Evolutionary conservation across 2,888 invertebrate genomes (phyloP).

Genomic region (Reticulitermes lucifugus): DNA sequence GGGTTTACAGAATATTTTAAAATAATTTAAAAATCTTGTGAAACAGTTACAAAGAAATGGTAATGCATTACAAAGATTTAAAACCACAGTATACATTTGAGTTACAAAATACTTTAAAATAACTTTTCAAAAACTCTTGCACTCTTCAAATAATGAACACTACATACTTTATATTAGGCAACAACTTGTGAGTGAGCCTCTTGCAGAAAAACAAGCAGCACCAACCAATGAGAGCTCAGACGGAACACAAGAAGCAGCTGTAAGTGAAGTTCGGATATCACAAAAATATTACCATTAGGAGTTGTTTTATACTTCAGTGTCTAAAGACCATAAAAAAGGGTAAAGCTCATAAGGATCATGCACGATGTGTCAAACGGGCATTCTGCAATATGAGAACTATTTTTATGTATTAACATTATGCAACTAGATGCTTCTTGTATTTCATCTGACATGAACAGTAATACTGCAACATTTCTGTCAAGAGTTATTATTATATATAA

Average conservation of each 20-base stretch:
- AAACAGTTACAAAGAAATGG: too few species aligned
- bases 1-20: neutral
- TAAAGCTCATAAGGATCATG: neutral
- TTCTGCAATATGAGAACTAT: neutral
- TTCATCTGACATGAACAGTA: neutral
- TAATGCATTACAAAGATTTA: neutral
- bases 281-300: neutral
- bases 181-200: neutral
- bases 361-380: neutral
- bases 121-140: neutral
- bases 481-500: neutral
- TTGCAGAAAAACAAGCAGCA: neutral
- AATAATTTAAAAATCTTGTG: neutral
- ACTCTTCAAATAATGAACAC: neutral
- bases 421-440: neutral
- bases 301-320: neutral
- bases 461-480: neutral
- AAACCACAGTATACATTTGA: neutral
- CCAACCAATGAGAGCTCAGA: neutral
- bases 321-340: neutral
- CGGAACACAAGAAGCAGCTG: neutral
- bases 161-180: neutral
- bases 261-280: neutral
- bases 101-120: conserved; percentile 6
- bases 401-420: neutral